Conservation (phyloP, 23 tunicate species). For the Styela plicata region DNA sequence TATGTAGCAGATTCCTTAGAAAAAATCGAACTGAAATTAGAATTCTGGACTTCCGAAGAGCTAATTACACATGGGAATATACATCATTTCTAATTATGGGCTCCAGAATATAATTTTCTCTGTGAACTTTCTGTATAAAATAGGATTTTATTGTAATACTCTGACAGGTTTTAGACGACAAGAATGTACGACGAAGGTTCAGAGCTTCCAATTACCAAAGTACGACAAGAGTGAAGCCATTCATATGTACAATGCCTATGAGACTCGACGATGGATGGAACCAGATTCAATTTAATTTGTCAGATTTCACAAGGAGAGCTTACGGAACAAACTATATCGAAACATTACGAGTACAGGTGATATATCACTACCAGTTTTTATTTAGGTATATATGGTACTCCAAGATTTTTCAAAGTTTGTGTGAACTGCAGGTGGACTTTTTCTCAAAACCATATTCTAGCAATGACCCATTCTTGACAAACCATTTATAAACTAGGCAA, state of each 20-base stretch:
- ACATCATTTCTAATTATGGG: too few relatives aligned
- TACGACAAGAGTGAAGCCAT: slow-evolving; percentile 99
- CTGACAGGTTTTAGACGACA: slow-evolving; percentile 92
- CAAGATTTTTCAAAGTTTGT: too few relatives aligned
- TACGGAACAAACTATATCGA: slow-evolving; percentile 99
- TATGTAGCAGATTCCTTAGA: too few relatives aligned
- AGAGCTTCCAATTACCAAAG: slow-evolving; percentile 98
- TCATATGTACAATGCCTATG: slow-evolving; percentile 99
- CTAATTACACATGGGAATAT: too few relatives aligned
- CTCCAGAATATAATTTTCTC: background rate
- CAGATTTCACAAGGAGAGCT: slow-evolving; percentile 99
- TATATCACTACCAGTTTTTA: too few relatives aligned
- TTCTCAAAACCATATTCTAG: too few relatives aligned
- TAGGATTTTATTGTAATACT: background rate
- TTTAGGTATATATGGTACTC: too few relatives aligned
- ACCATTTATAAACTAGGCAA: too few relatives aligned
- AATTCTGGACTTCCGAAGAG: too few relatives aligned
- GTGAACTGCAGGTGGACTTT: too few relatives aligned
- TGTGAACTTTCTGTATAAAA: background rate
- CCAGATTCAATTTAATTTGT: slow-evolving; percentile 97
- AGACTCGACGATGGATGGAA: slow-evolving; percentile 99
- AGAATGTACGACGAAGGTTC: slow-evolving; percentile 97
- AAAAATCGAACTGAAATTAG: too few relatives aligned
- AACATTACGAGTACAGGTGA: slow-evolving; percentile 99
- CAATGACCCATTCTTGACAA: too few relatives aligned